phyloP scores from a whole-genome alignment of 1,140 invertebrate species.

The Pomacea maculata region DNA sequence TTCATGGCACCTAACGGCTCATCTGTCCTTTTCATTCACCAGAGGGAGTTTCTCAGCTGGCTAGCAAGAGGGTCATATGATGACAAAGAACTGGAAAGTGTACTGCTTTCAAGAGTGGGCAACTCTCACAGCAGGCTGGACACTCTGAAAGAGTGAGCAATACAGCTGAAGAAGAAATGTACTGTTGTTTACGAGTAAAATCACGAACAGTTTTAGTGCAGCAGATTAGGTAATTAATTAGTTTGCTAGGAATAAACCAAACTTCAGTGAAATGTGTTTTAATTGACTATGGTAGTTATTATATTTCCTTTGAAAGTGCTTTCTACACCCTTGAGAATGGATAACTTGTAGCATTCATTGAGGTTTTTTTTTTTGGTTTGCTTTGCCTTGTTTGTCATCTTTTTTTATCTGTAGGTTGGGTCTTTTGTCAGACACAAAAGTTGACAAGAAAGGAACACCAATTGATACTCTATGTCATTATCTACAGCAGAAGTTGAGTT shows the following conservation, averaged over 20 bases:
- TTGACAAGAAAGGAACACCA: constrained; percentile 4
- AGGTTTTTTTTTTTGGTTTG: neutral
- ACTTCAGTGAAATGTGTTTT: no score
- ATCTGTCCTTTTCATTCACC: neutral
- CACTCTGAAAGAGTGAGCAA: neutral
- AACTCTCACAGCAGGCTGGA: no score
- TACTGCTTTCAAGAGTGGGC: neutral
- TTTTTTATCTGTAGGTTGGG: neutral
- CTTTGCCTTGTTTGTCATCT: neutral
- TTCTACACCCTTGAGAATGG: no score
- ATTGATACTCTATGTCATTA: constrained; percentile 2
- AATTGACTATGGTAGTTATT: no score
- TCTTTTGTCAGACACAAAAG: neutral
- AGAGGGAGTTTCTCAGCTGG: no score
- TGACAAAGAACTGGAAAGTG: neutral
- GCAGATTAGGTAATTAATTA: no score
- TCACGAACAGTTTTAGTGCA: no score
- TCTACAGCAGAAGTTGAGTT: neutral
- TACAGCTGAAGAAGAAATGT: neutral
- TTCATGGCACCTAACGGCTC: no score
- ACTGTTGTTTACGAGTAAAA: no score
- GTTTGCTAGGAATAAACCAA: no score
- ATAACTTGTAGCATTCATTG: no score
- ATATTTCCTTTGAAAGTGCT: no score
- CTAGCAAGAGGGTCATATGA: neutral